A percentile compares a stretch with the other conserved stretches of the same genome.
Evolutionary conservation across 2,113 vertebrate species (phyloP).

Genomic region (Entomyzon cyanotis): DNA sequence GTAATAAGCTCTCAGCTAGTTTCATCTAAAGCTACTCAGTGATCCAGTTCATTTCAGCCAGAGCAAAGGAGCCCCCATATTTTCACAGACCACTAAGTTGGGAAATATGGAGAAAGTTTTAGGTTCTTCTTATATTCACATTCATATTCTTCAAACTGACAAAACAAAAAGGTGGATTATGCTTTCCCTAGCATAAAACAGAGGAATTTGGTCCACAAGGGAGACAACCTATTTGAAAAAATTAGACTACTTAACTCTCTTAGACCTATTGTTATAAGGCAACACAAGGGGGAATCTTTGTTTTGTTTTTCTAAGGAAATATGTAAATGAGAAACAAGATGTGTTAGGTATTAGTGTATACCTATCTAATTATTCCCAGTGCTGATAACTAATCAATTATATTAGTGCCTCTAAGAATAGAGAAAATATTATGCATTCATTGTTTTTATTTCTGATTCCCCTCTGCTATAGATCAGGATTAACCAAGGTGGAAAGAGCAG

Average conservation of each 20-base stretch:
- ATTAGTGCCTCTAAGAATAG: conserved; percentile 11
- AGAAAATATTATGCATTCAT: neutral
- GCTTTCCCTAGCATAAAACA: neutral
- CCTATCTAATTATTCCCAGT: conserved; percentile 23
- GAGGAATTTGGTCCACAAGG: neutral
- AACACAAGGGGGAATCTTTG: neutral
- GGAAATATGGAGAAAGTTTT: neutral
- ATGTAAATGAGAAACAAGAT: conserved; percentile 2
- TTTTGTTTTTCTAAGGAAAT: neutral
- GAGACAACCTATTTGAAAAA: neutral
- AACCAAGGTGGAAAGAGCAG: neutral
- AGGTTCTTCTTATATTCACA: neutral
- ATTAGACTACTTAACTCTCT: neutral
- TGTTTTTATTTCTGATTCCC: neutral
- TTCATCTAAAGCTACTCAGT: neutral
- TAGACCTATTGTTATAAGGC: neutral
- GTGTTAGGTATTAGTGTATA: neutral
- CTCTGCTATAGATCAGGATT: neutral
- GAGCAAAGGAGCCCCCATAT: neutral
- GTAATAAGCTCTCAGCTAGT: neutral
- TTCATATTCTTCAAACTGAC: neutral
- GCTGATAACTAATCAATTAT: conserved; percentile 12
- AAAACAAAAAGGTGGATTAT: neutral
- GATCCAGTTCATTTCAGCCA: neutral
- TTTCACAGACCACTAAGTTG: neutral